Base-by-base conservation (phyloP, 2,113 vertebrate genomes). In the Aegithalos caudatus region DNA sequence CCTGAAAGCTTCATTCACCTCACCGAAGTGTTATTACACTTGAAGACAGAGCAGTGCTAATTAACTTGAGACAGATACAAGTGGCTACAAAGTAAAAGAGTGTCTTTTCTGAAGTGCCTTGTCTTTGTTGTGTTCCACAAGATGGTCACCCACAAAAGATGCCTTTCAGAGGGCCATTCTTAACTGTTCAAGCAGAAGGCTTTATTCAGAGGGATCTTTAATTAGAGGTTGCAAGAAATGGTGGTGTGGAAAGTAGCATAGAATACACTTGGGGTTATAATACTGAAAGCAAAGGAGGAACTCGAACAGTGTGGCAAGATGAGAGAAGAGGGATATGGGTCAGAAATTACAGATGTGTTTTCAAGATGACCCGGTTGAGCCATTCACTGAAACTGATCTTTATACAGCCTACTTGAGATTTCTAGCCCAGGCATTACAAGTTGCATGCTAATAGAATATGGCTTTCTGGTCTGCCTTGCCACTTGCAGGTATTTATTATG, bases 171-270 rank as follows among this genome's bases (percentile, higher is more conserved):
- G 9, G 5, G 27, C 38, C 50, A 66, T 38, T 92, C 54, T 21
- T 60, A 86, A 48, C 66, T 86, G 38, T 78, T 94, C 80, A 86
- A 66, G 64, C 50, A 78, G 54, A 53, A 48, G 38, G 38, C 35
- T 78, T 95, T 86, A 86, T 77, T 94, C 72, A 91, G 23, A 77
- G 5, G 9, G 38, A 58, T 64, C 53, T 93, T 87, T 88, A 89
- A 96, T 84, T 89, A 89, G 56, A 65, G 80, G 48, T 14, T 87
- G 53, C 64, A 93, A 85, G 48, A 93, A 93, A 95, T 10, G 12
- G 27, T 71, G 13, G n/a, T 71, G 40, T 80, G 45, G 57, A 78
- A 84, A 76, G 21, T 10, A 38, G 22, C 19, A 15, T 6, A 76
- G 53, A 74, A 76, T 57, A 69, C 48, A 27, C 24, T 86, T 5